Conservation (phyloP, 1,140 invertebrate species). For the Drosophila aff. region DNA sequence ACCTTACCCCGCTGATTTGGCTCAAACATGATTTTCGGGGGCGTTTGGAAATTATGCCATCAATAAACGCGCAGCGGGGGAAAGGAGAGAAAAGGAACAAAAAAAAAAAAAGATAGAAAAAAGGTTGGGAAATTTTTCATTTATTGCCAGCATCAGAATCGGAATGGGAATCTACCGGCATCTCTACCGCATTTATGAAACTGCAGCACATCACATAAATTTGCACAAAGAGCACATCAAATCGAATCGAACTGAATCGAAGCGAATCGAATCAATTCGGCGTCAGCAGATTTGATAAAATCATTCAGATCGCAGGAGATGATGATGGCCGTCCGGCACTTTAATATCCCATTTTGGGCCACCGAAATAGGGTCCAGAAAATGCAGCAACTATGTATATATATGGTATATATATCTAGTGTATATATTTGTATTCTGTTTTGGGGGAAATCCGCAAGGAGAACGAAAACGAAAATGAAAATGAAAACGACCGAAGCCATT, state of each 20-base stretch:
- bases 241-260: slow-evolving; percentile 51
- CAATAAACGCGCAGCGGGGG: slow-evolving; percentile 31
- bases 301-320: slow-evolving; percentile 45
- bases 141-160: slow-evolving; percentile 33
- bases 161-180: too few relatives aligned
- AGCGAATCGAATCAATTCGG: slow-evolving; percentile 67
- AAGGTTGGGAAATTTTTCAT: slow-evolving; percentile 5
- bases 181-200: slow-evolving; percentile 61
- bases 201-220: slow-evolving; percentile 74
- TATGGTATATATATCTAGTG: neutral
- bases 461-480: slow-evolving; percentile 15
- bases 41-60: slow-evolving; percentile 68
- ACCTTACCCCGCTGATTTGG: neutral
- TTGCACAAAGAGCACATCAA: slow-evolving; percentile 78
- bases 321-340: slow-evolving; percentile 37
- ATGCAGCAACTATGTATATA: neutral
- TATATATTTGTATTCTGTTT: neutral
- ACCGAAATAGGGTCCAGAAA: slow-evolving; percentile 38
- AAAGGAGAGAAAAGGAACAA: neutral
- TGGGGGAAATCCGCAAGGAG: slow-evolving; percentile 28
- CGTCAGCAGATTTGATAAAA: slow-evolving; percentile 78
- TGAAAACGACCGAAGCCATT: slow-evolving; percentile 42
- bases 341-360: slow-evolving; percentile 70
- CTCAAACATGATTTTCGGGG: slow-evolving; percentile 36
- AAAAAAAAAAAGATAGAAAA: neutral